These are phyloP conservation scores for Athrips mouffetella DNA, from an alignment of 2,888 invertebrate genomes.

Conservation along the genomic window DNA sequence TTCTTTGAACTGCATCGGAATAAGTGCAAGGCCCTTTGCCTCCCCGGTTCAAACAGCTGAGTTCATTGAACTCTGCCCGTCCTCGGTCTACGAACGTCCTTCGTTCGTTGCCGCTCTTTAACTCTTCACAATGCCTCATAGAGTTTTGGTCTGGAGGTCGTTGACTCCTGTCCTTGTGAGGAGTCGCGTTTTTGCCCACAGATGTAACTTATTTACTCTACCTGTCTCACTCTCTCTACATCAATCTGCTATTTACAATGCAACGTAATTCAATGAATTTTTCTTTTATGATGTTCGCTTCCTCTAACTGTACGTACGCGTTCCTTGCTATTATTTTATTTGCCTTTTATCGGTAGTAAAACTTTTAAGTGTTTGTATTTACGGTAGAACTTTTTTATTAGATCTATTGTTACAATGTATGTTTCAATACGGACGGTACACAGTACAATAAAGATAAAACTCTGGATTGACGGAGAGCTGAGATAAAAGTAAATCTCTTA, in stretches of 20 bases:
- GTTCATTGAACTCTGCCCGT: no score
- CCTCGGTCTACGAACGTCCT: not conserved
- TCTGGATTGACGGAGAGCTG: no score
- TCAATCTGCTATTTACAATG: not conserved
- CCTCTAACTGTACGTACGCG: no score
- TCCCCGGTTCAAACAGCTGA: no score
- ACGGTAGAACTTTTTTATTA: no score
- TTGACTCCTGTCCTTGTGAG: conserved; percentile 19
- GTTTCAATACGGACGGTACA: no score
- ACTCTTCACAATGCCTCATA: not conserved
- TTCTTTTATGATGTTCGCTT: not conserved
- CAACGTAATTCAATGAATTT: not conserved
- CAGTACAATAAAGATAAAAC: no score
- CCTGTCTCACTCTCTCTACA: not conserved
- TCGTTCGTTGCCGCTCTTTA: not conserved
- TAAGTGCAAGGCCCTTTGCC: no score
- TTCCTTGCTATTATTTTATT: not conserved
- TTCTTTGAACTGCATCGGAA: not conserved
- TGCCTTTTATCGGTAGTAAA: not conserved
- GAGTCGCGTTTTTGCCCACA: not conserved
- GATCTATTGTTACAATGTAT: no score
- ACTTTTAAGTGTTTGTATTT: not conserved
- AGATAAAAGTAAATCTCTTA: no score
- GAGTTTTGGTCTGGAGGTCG: conserved; percentile 19
- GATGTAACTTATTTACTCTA: conserved; percentile 1